A percentile compares a stretch with the other conserved stretches of the same genome.
Evolutionary conservation across 2,113 vertebrate genomes (phyloP).

Genomic region (Perca schrenkii): DNA sequence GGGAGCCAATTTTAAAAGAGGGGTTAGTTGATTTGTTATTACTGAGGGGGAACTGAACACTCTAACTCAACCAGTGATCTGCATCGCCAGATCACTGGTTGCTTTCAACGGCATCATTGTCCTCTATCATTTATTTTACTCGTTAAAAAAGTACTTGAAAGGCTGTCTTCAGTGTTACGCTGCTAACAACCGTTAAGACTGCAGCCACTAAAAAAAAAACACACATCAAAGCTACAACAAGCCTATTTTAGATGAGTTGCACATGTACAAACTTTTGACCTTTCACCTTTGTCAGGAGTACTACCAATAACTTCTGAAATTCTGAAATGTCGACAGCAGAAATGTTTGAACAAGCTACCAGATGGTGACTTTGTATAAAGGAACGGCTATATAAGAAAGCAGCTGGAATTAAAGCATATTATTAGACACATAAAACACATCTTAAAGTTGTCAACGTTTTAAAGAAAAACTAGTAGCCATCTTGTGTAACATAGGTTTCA

Average conservation of each 20-base stretch:
- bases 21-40: background rate
- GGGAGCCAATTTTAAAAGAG: background rate
- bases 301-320: slow-evolving; percentile 7
- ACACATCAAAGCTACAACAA: slow-evolving; percentile 41
- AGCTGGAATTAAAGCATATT: background rate
- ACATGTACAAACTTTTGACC: slow-evolving; percentile 26
- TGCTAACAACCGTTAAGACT: background rate
- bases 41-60: background rate
- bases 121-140: background rate
- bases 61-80: background rate
- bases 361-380: background rate
- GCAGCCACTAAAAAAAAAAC: slow-evolving; percentile 2
- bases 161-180: background rate
- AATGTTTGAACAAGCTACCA: slow-evolving; percentile 13
- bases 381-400: background rate
- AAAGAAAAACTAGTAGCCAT: background rate
- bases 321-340: background rate
- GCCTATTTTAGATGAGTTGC: slow-evolving; percentile 24
- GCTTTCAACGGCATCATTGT: background rate
- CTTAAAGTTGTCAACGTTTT: background rate
- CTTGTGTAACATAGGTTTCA: background rate
- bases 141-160: background rate
- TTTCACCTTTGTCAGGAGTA: slow-evolving; percentile 21
- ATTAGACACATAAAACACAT: background rate
- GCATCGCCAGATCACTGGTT: background rate